Evolutionary conservation across 2,797 vertebrate genomes (phyloP), one percentile per base, ranked within the genome.

Genomic region (Poeciliopsis infans): DNA sequence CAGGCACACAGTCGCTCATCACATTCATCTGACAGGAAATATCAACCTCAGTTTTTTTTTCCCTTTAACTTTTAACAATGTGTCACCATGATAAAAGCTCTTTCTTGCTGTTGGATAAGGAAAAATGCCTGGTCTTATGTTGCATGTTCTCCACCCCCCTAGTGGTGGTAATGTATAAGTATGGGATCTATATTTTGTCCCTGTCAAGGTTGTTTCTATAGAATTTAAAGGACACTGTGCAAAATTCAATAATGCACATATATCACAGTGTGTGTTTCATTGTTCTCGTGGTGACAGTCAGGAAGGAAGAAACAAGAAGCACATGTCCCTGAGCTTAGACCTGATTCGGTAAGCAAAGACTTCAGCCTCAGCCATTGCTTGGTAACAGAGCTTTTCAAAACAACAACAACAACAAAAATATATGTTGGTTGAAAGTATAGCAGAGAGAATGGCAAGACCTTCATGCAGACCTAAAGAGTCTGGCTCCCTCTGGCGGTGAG

Each of bases 401-500:
- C 0, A 20, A 39, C 18, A 31, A 39, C 18, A 31, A 31, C 31
- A 46, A 57, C 47, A 13, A 46, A 46, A 20, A 71, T 28, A 46
- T 15, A 2, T 20, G 25, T 72, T 11, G 43, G 57, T 31, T 53
- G 2, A 76, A 77, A 64, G 45, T 28, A 8, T 15, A 84, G 59
- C 41, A 79, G 51, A 25, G 66, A 57, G 43, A 25, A 16, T 36
- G 77, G 10, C 41, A n/a, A 12, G 16, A 55, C 25, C n/a, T 39
- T 77, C 15, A 2, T 39, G 15, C n/a, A 23, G 51, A 77, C 0
- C 57, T 16, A 69, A 0, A 2, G 36, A 36, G 16, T 85, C 36
- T 90, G 86, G 41, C 51, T 79, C 90, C 90, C 83, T 89, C 90
- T 93, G 79, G 87, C 89, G 90, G 80, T 83, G 28, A 0, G 43